Evolutionary conservation across 2,113 vertebrate species (phyloP).

Genomic region (Pionites leucogaster): DNA sequence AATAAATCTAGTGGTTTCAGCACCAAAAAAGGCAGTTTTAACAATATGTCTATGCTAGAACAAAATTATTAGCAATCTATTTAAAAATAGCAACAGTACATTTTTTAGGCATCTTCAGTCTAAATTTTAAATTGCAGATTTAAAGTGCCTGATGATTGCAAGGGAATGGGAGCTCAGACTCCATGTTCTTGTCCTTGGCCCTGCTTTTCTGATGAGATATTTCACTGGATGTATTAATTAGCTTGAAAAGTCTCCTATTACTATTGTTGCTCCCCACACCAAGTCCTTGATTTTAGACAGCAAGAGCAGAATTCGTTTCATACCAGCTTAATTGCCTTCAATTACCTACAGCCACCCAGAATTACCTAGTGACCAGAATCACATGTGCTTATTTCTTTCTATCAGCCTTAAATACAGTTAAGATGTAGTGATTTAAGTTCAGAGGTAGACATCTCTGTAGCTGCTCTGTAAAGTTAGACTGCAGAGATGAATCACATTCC

Average conservation of each 20-base stretch:
- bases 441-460: neutral
- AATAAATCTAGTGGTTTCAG: neutral
- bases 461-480: neutral
- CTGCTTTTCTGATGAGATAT: neutral
- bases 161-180: neutral
- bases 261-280: neutral
- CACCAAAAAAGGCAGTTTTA: neutral
- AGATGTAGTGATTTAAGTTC: neutral
- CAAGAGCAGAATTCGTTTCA: conserved; percentile 16
- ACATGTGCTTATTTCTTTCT: neutral
- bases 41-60: neutral
- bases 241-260: neutral
- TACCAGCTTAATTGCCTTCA: conserved; percentile 30
- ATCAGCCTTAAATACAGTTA: neutral
- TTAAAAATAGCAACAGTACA: neutral
- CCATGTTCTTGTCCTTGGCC: neutral
- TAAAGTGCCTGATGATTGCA: neutral
- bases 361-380: neutral
- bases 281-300: conserved; percentile 30
- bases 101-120: neutral
- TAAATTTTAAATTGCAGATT: neutral
- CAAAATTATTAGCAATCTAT: neutral
- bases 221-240: neutral
- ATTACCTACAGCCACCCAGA: conserved; percentile 5
- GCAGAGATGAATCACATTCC: conserved; percentile 30